Evolutionary conservation across 2,888 invertebrate genomes (phyloP), one percentile per base, ranked within the genome.

Genomic region (Apomyelois bistriatella): DNA sequence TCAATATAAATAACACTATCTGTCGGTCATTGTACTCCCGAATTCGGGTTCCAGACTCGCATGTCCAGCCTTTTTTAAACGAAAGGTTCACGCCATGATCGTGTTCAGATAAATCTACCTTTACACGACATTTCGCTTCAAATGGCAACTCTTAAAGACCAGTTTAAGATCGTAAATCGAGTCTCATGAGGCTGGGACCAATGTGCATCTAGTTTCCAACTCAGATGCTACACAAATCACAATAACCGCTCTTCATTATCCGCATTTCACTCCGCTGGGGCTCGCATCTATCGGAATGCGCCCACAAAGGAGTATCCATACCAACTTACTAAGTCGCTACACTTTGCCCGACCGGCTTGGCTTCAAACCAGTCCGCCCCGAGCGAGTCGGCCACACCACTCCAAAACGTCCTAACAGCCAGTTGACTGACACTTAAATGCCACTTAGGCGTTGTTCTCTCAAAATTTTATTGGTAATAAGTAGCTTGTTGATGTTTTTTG

Each of bases 391-490:
- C 64, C 61, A 57, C 65, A 53, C 57, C 53, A 12, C 48, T 51
- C 59, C 70, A 67, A 75, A 88, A 87, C 70, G 74, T 53, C 82
- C 50, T 76, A 90, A 79, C 65, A 60, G 64, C 84, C 85, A 79
- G 86, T 89, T 87, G 87, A 89, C 85, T 88, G 89, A 88, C 89
- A 87, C 86, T 72, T 84, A 82, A 85, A 85, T 86, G 80, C 87
- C 85, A 86, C 81, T 87, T 82, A 87, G 64, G 76, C 74, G 81
- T 76, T 83, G 81, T 85, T 82, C 81, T 77, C 77, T 83, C 79
- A 72, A 89, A 86, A 73, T 80, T 82, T 85, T 87, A 88, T 87
- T 82, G 73, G 74, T 84, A 74, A 72, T 82, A 85, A 86, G 85
- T 83, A 85, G 80, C 79, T 65, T 76, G 79, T 75, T 74, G 71